Percentiles rank a stretch among this genome's conserved stretches.
Evolutionary conservation across 2,113 vertebrate genomes (phyloP).

Genomic region (Lethenteron camtschaticum): DNA sequence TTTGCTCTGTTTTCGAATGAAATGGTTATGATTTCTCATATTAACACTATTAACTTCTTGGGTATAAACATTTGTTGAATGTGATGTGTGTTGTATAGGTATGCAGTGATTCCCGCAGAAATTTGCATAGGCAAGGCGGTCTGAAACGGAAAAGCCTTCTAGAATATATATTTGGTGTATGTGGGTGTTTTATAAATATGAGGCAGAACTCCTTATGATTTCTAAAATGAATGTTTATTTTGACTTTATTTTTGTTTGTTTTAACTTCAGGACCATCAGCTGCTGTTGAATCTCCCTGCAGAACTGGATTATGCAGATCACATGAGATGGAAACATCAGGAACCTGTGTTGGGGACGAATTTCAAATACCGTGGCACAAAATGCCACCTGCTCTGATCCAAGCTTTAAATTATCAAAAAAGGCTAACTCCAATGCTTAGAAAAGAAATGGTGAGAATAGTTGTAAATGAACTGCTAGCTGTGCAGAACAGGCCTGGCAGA

Average conservation of each 20-base stretch:
- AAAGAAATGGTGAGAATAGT: constrained; percentile 8
- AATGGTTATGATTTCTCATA: constrained; percentile 2
- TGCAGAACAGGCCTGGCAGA: constrained; percentile 5
- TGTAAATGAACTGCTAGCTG: neutral
- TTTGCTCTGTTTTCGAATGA: neutral
- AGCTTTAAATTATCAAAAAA: constrained; percentile 8
- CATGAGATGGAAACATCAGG: too few species aligned
- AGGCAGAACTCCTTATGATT: neutral
- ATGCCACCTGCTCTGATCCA: too few species aligned
- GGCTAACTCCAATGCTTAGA: constrained; percentile 7
- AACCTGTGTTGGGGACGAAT: neutral
- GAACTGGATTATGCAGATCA: too few species aligned
- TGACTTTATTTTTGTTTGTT: neutral
- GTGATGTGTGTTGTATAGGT: neutral
- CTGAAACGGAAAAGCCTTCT: constrained; percentile 5
- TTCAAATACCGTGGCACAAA: constrained; percentile 4
- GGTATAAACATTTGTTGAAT: constrained; percentile 1
- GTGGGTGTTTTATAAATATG: constrained; percentile 4
- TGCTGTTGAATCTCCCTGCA: too few species aligned
- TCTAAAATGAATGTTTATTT: neutral
- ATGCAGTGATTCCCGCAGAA: neutral
- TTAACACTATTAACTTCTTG: neutral
- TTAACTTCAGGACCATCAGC: too few species aligned
- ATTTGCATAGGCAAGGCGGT: neutral
- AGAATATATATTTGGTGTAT: constrained; percentile 7